Conservation (phyloP, 1,140 invertebrate species). For the Acyrthosiphon pisum region DNA sequence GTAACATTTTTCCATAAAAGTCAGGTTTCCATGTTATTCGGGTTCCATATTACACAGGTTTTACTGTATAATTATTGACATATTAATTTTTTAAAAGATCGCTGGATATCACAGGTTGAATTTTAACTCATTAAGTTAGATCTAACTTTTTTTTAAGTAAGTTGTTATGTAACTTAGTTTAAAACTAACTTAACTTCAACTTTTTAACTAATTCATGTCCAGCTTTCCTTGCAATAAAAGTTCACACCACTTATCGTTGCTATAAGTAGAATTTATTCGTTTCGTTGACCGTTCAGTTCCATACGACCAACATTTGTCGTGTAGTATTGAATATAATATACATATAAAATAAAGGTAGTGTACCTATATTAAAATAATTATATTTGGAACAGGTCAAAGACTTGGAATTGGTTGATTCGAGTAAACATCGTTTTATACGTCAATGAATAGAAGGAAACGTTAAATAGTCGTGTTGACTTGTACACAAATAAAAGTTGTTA, state of each 20-base stretch:
- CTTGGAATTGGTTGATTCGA: not conserved
- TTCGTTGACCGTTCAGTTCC: no score
- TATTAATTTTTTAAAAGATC: not conserved
- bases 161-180: no score
- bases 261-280: no score
- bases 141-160: not conserved
- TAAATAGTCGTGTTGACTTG: not conserved
- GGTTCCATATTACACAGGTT: no score
- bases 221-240: not conserved
- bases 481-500: not conserved
- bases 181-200: not conserved
- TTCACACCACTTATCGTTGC: no score
- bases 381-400: not conserved
- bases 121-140: not conserved
- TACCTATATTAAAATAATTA: not conserved
- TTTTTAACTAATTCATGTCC: not conserved
- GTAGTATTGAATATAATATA: no score
- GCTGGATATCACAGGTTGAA: not conserved
- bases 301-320: no score
- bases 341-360: no score
- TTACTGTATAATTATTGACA: no score
- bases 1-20: no score
- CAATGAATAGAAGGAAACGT: not conserved
- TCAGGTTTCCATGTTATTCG: no score
- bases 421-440: not conserved